A percentile compares a stretch with the other conserved stretches of the same genome.
phyloP scores from a whole-genome alignment of 1,140 invertebrate genomes.

The Hypothenemus hampei region DNA sequence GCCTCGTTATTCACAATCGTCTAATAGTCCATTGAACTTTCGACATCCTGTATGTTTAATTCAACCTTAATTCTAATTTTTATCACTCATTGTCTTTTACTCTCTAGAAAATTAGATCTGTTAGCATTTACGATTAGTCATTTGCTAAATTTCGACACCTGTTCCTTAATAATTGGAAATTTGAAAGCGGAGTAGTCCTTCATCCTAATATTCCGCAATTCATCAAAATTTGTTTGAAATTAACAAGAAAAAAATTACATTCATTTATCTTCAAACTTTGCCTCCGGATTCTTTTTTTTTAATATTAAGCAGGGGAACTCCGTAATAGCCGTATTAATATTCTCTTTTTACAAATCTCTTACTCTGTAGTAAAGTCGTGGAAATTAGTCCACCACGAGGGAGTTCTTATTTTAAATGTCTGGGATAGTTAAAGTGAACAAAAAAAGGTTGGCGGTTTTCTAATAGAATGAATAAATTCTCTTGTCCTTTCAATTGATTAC shows the following conservation, averaged over 20 bases:
- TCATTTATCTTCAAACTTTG: slow-evolving; percentile 4
- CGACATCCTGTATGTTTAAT: too few relatives aligned
- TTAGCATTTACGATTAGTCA: too few relatives aligned
- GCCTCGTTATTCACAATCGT: too few relatives aligned
- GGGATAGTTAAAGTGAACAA: not conserved
- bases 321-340: slow-evolving; percentile 11
- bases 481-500: not conserved
- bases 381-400: slow-evolving; percentile 1
- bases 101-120: too few relatives aligned
- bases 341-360: slow-evolving; percentile 1
- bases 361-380: not conserved
- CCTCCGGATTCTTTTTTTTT: not conserved
- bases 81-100: too few relatives aligned
- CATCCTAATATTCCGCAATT: too few relatives aligned
- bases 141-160: too few relatives aligned
- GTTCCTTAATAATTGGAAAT: too few relatives aligned
- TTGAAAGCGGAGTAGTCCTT: too few relatives aligned
- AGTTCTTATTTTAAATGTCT: not conserved
- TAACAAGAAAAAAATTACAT: slow-evolving; percentile 3
- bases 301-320: slow-evolving; percentile 3
- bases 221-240: slow-evolving; percentile 8
- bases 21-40: too few relatives aligned
- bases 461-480: not conserved
- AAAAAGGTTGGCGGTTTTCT: not conserved
- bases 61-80: too few relatives aligned